Evolutionary conservation across 1,140 invertebrate species (phyloP).

Genomic region (Panagrolaimus sp.): DNA sequence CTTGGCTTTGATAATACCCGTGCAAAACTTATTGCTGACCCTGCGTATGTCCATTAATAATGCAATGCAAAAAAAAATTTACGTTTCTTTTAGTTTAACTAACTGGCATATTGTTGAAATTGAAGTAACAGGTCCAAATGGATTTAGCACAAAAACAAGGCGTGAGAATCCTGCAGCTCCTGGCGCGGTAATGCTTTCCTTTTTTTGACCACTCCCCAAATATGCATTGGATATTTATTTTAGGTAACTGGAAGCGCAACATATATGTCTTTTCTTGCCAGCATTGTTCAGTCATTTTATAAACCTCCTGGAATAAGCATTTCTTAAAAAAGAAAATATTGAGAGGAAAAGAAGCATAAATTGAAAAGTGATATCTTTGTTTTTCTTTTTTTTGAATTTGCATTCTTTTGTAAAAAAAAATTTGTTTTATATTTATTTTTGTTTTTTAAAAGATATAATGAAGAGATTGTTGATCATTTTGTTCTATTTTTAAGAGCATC

Average conservation of each 20-base stretch:
- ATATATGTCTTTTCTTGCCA: conserved; percentile 17
- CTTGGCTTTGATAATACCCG: conserved; percentile 65
- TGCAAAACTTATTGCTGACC: conserved; percentile 63
- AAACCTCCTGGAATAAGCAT: conserved; percentile 52
- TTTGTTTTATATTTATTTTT: too few relatives aligned
- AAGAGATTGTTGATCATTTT: too few relatives aligned
- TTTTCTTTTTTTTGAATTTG: neutral
- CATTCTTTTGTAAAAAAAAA: too few relatives aligned
- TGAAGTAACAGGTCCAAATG: conserved; percentile 62
- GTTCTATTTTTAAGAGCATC: too few relatives aligned
- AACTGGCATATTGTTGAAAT: conserved; percentile 66
- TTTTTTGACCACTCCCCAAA: conserved; percentile 61
- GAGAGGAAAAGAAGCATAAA: neutral
- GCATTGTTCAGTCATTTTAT: conserved; percentile 15
- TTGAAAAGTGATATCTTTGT: neutral
- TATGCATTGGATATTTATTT: neutral
- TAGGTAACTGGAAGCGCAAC: conserved; percentile 1
- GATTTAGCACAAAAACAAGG: conserved; percentile 63
- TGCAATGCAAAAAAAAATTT: neutral
- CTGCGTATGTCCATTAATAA: conserved; percentile 59
- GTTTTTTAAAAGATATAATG: too few relatives aligned
- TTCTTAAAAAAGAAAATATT: conserved; percentile 25
- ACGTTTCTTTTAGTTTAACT: conserved; percentile 58
- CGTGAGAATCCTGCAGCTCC: conserved; percentile 64
- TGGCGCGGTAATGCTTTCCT: conserved; percentile 62